Percentiles rank a stretch among this genome's conserved stretches.
Conservation (phyloP, 23 tunicate species). For the Halocynthia roretzi region DNA sequence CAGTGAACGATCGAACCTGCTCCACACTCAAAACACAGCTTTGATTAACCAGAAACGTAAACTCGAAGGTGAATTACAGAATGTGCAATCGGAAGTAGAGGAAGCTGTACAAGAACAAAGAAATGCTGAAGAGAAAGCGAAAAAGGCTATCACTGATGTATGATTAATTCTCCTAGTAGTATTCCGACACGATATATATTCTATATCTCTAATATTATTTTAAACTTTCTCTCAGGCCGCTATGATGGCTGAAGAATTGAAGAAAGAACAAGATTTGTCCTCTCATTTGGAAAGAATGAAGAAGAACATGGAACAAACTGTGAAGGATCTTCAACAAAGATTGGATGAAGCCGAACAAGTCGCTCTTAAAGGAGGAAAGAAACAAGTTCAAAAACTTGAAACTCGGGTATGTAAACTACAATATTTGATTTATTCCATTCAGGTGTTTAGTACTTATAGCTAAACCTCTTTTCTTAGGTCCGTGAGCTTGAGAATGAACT, state of each 20-base stretch:
- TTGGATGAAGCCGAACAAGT: constrained; percentile 95
- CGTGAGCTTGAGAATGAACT: constrained; percentile 94
- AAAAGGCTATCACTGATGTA: constrained; percentile 92
- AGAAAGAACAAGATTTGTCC: constrained; percentile 43
- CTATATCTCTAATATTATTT: background rate
- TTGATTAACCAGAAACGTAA: constrained; percentile 33
- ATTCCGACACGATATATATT: background rate
- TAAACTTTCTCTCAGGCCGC: constrained; percentile 49
- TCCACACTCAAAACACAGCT: constrained; percentile 38
- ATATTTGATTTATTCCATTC: background rate
- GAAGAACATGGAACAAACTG: constrained; percentile 84
- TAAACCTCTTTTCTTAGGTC: constrained; percentile 35
- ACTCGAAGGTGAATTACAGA: constrained; percentile 27
- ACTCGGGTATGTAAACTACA: constrained; percentile 10
- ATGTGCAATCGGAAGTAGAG: constrained; percentile 25
- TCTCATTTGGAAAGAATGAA: constrained; percentile 37
- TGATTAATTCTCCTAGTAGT: background rate
- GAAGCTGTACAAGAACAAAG: constrained; percentile 29
- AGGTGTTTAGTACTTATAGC: background rate
- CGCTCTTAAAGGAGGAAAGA: constrained; percentile 74
- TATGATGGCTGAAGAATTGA: constrained; percentile 86
- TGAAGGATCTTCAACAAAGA: constrained; percentile 91
- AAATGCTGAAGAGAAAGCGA: constrained; percentile 63
- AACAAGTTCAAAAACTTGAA: constrained; percentile 41
- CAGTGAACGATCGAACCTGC: constrained; percentile 27